Conservation (phyloP, 2,888 invertebrate genomes). For the Dexiosoma caninum region DNA sequence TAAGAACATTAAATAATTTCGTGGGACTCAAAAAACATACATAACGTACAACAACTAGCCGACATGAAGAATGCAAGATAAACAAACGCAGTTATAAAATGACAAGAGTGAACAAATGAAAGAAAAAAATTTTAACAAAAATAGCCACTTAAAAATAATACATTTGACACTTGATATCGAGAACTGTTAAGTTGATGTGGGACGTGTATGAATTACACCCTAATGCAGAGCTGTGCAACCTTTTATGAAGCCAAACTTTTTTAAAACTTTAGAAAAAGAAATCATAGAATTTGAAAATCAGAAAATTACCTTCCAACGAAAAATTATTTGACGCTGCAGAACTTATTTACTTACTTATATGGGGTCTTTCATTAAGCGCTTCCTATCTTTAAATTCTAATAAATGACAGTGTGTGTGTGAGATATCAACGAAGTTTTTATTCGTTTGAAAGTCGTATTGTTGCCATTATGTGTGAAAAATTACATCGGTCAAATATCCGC, state of each 20-base stretch:
- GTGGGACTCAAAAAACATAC: constrained; percentile 15
- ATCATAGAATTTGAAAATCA: too few species aligned
- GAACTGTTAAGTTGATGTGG: constrained; percentile 39
- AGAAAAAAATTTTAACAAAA: constrained; percentile 21
- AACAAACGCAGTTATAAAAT: constrained; percentile 38
- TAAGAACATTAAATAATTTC: not conserved
- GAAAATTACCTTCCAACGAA: too few species aligned
- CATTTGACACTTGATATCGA: constrained; percentile 52
- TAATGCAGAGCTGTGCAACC: constrained; percentile 35
- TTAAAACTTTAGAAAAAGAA: not conserved
- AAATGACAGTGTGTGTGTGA: too few species aligned
- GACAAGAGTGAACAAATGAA: constrained; percentile 22
- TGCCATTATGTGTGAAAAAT: too few species aligned
- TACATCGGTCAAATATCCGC: too few species aligned
- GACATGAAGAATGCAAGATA: constrained; percentile 10
- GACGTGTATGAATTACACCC: constrained; percentile 31
- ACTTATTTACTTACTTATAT: too few species aligned
- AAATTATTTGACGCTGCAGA: too few species aligned
- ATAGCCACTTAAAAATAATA: constrained; percentile 54
- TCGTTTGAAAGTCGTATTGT: too few species aligned
- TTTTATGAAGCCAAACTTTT: not conserved
- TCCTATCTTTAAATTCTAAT: too few species aligned
- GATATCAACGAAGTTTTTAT: too few species aligned
- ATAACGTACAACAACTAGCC: not conserved
- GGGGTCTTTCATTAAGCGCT: too few species aligned